These are phyloP conservation scores for Tragopan temminckii DNA, from an alignment of 2,797 vertebrate species.

Conservation along the genomic window DNA sequence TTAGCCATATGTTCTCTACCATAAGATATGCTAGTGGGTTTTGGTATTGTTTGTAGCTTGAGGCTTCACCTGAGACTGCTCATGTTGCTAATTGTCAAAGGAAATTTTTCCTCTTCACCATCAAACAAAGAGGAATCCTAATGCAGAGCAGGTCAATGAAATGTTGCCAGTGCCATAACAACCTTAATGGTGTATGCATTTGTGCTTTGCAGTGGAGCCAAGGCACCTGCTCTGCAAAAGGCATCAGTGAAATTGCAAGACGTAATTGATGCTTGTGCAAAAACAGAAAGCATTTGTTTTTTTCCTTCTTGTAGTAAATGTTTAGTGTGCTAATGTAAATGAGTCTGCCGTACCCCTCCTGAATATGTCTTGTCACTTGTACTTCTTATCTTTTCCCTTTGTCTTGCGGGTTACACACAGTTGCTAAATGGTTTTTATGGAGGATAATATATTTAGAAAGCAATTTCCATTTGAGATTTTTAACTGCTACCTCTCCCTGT, in stretches of 20 bases:
- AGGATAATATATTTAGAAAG: conserved; percentile 78
- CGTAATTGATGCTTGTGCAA: conserved; percentile 79
- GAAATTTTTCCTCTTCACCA: background rate
- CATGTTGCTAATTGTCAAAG: background rate
- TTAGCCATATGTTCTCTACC: background rate
- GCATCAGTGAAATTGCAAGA: conserved; percentile 77
- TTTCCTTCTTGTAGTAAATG: conserved; percentile 80
- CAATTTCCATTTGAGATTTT: conserved; percentile 76
- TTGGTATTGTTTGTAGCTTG: background rate
- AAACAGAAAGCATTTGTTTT: conserved; percentile 76
- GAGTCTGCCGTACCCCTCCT: conserved; percentile 11
- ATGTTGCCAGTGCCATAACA: conserved; percentile 38
- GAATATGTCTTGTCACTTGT: background rate
- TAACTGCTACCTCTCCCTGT: conserved; percentile 64
- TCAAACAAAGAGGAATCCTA: background rate
- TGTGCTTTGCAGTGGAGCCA: conserved; percentile 49
- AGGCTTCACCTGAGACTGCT: background rate
- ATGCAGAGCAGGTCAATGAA: conserved; percentile 39
- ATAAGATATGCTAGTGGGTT: background rate
- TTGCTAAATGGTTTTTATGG: conserved; percentile 78
- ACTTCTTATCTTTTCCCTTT: conserved; percentile 64
- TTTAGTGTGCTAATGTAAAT: conserved; percentile 80
- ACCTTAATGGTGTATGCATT: conserved; percentile 32
- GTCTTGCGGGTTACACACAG: conserved; percentile 70
- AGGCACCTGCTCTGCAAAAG: conserved; percentile 74